Evolutionary conservation across 2,888 invertebrate species (phyloP).

Genomic region (Cremastinae sp.): DNA sequence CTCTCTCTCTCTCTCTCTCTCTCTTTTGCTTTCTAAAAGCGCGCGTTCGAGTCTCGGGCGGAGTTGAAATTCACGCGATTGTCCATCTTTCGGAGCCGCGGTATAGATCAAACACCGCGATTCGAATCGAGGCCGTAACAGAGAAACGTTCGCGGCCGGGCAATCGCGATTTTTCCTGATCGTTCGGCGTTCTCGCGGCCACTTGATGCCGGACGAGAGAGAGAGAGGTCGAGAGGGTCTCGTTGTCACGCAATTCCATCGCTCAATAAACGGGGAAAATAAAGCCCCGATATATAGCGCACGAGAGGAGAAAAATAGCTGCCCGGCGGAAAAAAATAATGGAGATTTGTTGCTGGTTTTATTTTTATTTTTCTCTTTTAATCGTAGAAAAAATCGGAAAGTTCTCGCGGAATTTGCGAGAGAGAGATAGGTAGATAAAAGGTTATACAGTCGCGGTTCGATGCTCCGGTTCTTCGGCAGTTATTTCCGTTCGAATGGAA

Average conservation of each 20-base stretch:
- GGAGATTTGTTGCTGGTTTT: too few relatives aligned
- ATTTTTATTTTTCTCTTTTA: neutral
- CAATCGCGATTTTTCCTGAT: constrained; percentile 40
- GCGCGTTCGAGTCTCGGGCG: neutral
- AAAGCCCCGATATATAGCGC: too few relatives aligned
- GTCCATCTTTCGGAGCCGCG: constrained; percentile 21
- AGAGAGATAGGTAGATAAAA: constrained; percentile 55
- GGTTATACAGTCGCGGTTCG: constrained; percentile 54
- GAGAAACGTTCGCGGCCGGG: constrained; percentile 38
- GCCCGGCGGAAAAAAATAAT: constrained; percentile 2
- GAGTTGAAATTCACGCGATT: constrained; percentile 9
- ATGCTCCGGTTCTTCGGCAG: constrained; percentile 67
- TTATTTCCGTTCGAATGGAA: constrained; percentile 68
- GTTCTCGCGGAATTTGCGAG: constrained; percentile 43
- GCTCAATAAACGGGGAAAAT: constrained; percentile 50
- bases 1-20: too few relatives aligned
- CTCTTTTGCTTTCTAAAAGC: too few relatives aligned
- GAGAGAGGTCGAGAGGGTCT: constrained; percentile 44
- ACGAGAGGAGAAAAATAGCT: constrained; percentile 14
- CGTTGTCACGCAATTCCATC: constrained; percentile 56
- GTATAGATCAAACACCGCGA: constrained; percentile 44
- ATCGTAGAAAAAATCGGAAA: constrained; percentile 23
- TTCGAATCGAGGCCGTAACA: constrained; percentile 35
- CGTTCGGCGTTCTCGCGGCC: constrained; percentile 29
- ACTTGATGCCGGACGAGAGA: constrained; percentile 50